Evolutionary conservation across 2,888 invertebrate species (phyloP), one percentile per base, ranked within the genome.

Genomic region (Andrena camellia): DNA sequence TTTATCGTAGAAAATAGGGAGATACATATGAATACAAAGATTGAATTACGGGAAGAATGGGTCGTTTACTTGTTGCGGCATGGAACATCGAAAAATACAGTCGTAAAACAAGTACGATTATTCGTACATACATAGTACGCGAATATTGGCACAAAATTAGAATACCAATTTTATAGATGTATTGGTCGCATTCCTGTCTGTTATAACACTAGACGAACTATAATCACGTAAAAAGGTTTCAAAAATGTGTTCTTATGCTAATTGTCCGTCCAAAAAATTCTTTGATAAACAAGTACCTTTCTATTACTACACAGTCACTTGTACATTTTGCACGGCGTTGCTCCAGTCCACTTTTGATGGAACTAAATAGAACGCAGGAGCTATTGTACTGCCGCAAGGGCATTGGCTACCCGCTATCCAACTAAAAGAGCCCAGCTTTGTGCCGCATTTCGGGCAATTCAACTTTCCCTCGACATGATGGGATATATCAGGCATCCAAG

Each of bases 331-430:
- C 70, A 98, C 97, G 71, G 97, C 96, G 93, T 97, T 98, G 80
- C 97, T 97, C 95, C 97, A 97, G 94, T 98, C 98, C 82, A 98
- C 97, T 95, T 98, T 98, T 60, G 97, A 97, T 54, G 97, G 98
- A 90, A 97, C 97, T 89, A 99, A 95, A 94, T 98, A 98, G 95
- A 98, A 99, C 31, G 98, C 98, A 0, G 98, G 98, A 17, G 98
- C 97, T 80, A 98, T 97, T 94, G 97, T 97, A 83, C 97, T 96
- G 0, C 98, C 98, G 94, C 98, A 99, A 0, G 98, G 98, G 93
- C 98, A 98, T 90, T 97, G 97, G 90, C 97, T 98, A 73, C 98
- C 97, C 96, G 95, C 50, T 79, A 97, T 96, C 99, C 98, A 98
- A 93, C 97, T 98, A 93, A 97, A 98, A 78, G 97, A 97, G 35